phyloP scores from a whole-genome alignment of 2,888 invertebrate species.

The Arge pagana region DNA sequence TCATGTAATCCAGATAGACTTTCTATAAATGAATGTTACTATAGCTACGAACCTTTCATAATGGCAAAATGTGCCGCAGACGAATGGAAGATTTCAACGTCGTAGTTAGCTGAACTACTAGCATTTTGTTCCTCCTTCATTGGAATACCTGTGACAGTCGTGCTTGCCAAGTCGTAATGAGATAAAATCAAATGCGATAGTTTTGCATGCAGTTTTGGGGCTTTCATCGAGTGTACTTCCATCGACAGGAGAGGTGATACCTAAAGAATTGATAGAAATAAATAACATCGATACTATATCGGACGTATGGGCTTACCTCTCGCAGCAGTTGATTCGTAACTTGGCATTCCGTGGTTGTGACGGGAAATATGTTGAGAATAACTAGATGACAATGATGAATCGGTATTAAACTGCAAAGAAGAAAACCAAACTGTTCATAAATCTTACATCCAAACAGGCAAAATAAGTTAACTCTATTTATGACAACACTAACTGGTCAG shows the following conservation, averaged over 20 bases:
- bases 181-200: slow-evolving; percentile 76
- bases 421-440: slow-evolving; percentile 18
- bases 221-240: slow-evolving; percentile 81
- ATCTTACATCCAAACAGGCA: neutral
- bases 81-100: slow-evolving; percentile 95
- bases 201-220: slow-evolving; percentile 74
- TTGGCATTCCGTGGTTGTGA: slow-evolving; percentile 72
- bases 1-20: no score
- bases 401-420: slow-evolving; percentile 66
- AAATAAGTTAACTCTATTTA: no score
- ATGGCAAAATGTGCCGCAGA: slow-evolving; percentile 83
- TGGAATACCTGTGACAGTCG: slow-evolving; percentile 97
- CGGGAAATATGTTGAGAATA: slow-evolving; percentile 85
- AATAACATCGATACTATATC: neutral
- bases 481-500: slow-evolving; percentile 63
- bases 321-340: slow-evolving; percentile 74
- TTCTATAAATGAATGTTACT: no score
- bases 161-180: slow-evolving; percentile 91
- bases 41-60: slow-evolving; percentile 69
- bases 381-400: slow-evolving; percentile 90
- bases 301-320: slow-evolving; percentile 62
- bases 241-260: slow-evolving; percentile 74
- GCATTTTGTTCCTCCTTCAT: slow-evolving; percentile 99
- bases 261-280: slow-evolving; percentile 54
- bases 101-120: slow-evolving; percentile 96